A percentile compares a stretch with the other conserved stretches of the same genome.
These are phyloP conservation scores for Anoncus sp. DNA, from an alignment of 2,888 invertebrate genomes.

Conservation along the genomic window DNA sequence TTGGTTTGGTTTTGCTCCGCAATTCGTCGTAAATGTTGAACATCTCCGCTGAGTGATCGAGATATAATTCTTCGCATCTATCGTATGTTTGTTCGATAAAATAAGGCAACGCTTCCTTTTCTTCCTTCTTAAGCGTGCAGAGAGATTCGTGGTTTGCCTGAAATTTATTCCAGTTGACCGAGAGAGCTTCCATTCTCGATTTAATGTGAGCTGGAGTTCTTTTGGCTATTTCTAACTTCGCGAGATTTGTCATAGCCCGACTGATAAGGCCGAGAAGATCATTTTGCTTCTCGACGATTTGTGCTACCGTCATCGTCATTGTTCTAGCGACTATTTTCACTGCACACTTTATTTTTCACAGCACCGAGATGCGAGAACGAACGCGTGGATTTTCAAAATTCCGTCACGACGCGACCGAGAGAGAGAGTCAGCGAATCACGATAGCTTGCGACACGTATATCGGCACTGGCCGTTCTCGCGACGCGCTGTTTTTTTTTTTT, in stretches of 20 bases:
- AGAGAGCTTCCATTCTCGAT: constrained; percentile 18
- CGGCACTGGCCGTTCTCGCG: constrained; percentile 1
- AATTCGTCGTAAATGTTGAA: constrained; percentile 9
- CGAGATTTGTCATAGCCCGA: constrained; percentile 18
- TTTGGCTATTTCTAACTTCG: constrained; percentile 9
- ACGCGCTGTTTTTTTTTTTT: no score
- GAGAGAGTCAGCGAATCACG: constrained; percentile 11
- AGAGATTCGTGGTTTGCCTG: constrained; percentile 15
- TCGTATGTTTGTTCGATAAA: neutral
- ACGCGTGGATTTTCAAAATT: constrained; percentile 3
- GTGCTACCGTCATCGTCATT: constrained; percentile 9
- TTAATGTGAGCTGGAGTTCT: constrained; percentile 18
- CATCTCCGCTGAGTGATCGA: constrained; percentile 16
- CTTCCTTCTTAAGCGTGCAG: neutral
- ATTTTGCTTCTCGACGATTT: neutral
- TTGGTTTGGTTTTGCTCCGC: neutral
- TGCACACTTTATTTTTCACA: no score
- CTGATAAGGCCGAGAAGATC: constrained; percentile 19
- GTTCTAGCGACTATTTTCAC: neutral
- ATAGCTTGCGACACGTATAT: constrained; percentile 8
- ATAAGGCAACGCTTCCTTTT: neutral
- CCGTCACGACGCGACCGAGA: neutral
- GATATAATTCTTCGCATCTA: constrained; percentile 19
- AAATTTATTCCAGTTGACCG: constrained; percentile 24
- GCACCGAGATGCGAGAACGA: neutral